Evolutionary conservation across 2,888 invertebrate genomes (phyloP), one percentile per base, ranked within the genome.

Genomic region (Hipparchia sbordonii): DNA sequence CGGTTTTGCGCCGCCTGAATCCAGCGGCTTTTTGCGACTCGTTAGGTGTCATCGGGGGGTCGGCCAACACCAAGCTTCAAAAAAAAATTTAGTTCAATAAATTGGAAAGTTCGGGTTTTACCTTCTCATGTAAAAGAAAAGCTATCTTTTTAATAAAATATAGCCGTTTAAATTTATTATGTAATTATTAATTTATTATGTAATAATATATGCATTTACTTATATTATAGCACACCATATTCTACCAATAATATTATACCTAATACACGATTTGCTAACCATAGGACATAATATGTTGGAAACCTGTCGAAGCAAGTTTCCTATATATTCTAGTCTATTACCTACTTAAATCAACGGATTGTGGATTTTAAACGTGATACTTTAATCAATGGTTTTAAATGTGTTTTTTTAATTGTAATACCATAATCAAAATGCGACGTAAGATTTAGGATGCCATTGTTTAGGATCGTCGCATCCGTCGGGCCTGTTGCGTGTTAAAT

Each of bases 381-480:
- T 56, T 54, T 54, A 6, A 54, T 6, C 6, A 52, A 52, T 12
- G 4, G 5, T 12, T 52, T 12, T 52, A 52, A 12, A 10, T 5
- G 52, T 12, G 10, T 12, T 52, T 39, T 39, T 39, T 39, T 39
- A 39, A 39, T 39, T 39, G 39, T 39, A 39, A 39, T 39, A 5
- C 39, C 6, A 56, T 13, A 56, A 75, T 80, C 77, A 76, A 77
- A 78, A 80, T 80, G 76, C 78, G 72, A 76, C 75, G 74, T 77
- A 74, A 77, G 78, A 77, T 74, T 79, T 82, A 80, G 13, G 8
- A 56, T 13, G 8, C 56, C 56, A 56, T 56, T 56, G 56, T 86
- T 87, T 86, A 85, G 87, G 80, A 23, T 78, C 79, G 79, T 79
- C 74, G 82, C 86, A 85, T 87, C 87, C 89, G 86, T 81, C 82